Conservation (phyloP, 1,140 invertebrate genomes). For the Gonatopus flavifemur region DNA sequence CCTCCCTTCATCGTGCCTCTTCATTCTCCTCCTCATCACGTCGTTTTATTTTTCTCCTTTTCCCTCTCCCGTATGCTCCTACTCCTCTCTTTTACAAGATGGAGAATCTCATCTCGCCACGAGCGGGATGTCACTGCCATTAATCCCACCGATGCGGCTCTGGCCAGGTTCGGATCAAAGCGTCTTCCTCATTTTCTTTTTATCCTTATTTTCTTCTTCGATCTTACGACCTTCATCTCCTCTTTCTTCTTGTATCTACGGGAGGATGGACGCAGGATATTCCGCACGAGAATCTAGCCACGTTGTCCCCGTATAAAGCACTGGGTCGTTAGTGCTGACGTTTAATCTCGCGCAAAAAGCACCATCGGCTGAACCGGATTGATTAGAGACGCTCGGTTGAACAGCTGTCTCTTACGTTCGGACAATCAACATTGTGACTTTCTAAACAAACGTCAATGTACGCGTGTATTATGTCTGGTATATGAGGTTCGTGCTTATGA, state of each 20-base stretch:
- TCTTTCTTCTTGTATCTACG: conserved; percentile 9
- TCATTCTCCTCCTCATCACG: conserved; percentile 17
- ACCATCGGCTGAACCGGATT: conserved; percentile 13
- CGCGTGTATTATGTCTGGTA: too few relatives aligned
- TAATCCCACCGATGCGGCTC: conserved; percentile 43
- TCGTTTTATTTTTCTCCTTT: conserved; percentile 5
- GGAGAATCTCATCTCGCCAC: conserved; percentile 38
- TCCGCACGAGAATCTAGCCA: conserved; percentile 16
- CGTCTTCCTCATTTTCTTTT: conserved; percentile 31
- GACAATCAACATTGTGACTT: conserved; percentile 1
- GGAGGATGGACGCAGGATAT: conserved; percentile 33
- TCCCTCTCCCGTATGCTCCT: too few relatives aligned
- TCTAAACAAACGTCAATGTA: conserved; percentile 3
- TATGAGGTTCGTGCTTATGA: too few relatives aligned
- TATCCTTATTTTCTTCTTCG: conserved; percentile 9
- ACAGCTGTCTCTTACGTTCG: conserved; percentile 7
- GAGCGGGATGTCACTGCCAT: conserved; percentile 50
- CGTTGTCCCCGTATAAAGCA: conserved; percentile 26
- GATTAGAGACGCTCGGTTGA: conserved; percentile 19
- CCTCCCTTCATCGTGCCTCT: conserved; percentile 36
- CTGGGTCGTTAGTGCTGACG: conserved; percentile 19
- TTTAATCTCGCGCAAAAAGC: conserved; percentile 27
- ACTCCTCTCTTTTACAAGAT: conserved; percentile 17
- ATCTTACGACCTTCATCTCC: conserved; percentile 1
- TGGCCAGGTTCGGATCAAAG: conserved; percentile 28